Base-by-base conservation (phyloP, 2,113 vertebrate genomes). In the Quiscalus mexicanus region DNA sequence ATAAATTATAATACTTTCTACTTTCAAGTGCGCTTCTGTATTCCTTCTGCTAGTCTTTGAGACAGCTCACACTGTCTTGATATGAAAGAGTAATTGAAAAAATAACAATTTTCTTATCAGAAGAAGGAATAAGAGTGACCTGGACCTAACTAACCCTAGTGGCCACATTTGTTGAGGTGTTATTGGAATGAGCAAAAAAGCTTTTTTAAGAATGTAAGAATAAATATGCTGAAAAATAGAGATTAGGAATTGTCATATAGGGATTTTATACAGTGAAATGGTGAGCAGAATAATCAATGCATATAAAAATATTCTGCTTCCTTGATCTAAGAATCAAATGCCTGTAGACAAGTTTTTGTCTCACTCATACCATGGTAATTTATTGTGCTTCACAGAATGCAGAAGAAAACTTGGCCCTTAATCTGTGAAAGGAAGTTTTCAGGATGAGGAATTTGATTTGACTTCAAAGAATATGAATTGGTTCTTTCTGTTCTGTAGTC, bases 361-460 rank as follows among this genome's bases (percentile, higher is more conserved):
- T 95, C 41, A 68, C 75, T 92, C 52, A 44, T 49, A 68, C 5
- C 1, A 19, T 25, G 3, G 8, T 76, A 85, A 76, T 83, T 97
- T 83, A 80, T 69, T 92, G 50, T 58, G 42, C 33, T 84, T 77
- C 45, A 55, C 9, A 74, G 50, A 62, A 75, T 70, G 18, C 14
- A 30, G 41, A 89, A 58, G 62, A 70, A 94, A 95, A 81, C 50
- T 86, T 93, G 52, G 39, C 19, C 64, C 80, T 74, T 93, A 58
- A 64, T 87, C 39, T 71, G 17, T 64, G 63, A 94, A n/a, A 41
- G 18, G 39, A 44, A 62, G 39, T 77, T 94, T 95, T 78, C 59
- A 70, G 58, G 60, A 75, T 87, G 39, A 95, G 30, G 59, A 95
- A 90, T 94, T 90, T 53, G 18, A 50, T 52, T 88, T 87, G 62